Evolutionary conservation across 2,888 invertebrate genomes (phyloP).

Genomic region (Hydropsyche betteni): DNA sequence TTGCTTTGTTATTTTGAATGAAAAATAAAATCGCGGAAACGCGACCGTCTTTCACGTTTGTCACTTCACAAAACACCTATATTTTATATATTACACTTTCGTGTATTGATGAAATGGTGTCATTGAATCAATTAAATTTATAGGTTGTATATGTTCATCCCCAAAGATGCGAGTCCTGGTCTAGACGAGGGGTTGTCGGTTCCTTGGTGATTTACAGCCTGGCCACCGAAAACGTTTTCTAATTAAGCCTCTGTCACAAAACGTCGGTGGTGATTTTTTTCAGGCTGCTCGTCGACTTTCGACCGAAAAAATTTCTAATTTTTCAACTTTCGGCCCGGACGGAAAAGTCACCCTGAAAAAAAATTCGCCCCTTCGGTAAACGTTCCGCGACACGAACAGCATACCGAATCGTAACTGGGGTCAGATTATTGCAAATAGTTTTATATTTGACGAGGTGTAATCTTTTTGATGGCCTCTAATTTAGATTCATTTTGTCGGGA

Average conservation of each 20-base stretch:
- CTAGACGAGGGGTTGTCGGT: conserved; percentile 2
- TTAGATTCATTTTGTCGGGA: too few species aligned
- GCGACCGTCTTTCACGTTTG: too few species aligned
- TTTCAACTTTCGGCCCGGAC: conserved; percentile 53
- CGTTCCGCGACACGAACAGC: neutral
- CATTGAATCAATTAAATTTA: too few species aligned
- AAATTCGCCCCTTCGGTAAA: conserved; percentile 12
- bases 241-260: conserved; percentile 64
- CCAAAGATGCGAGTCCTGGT: neutral
- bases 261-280: conserved; percentile 55
- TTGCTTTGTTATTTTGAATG: conserved; percentile 35
- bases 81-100: too few species aligned
- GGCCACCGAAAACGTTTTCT: conserved; percentile 60
- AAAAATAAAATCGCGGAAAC: neutral
- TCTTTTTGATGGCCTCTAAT: too few species aligned
- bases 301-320: conserved; percentile 54
- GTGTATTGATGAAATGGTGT: too few species aligned
- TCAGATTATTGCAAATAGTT: conserved; percentile 23
- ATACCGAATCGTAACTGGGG: conserved; percentile 16
- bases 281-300: neutral
- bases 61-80: too few species aligned
- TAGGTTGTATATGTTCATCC: too few species aligned
- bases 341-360: conserved; percentile 36
- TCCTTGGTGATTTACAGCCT: conserved; percentile 58
- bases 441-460: neutral